Conservation (phyloP, 2,888 invertebrate genomes). For the Anagyrus pseudococci region DNA sequence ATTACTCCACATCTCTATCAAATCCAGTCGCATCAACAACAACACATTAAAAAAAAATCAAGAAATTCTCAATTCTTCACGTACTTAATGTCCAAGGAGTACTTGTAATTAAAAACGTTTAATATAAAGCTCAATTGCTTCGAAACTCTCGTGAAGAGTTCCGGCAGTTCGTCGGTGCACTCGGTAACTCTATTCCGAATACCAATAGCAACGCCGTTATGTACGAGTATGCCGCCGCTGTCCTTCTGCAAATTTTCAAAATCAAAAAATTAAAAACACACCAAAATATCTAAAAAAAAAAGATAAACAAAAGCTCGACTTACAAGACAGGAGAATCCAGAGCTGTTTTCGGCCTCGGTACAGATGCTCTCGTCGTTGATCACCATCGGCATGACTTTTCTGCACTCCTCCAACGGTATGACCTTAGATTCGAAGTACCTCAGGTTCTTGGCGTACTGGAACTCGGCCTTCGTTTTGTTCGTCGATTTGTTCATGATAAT, state of each 20-base stretch:
- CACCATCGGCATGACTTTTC: neutral
- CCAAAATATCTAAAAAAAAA: neutral
- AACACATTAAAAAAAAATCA: too few species aligned
- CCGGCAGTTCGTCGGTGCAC: slow-evolving; percentile 3
- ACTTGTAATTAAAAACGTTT: slow-evolving; percentile 13
- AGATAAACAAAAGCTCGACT: neutral
- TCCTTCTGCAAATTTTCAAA: slow-evolving; percentile 15
- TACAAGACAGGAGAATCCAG: slow-evolving; percentile 19
- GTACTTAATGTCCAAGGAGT: slow-evolving; percentile 10
- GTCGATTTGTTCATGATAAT: neutral
- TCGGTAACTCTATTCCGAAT: slow-evolving; percentile 16
- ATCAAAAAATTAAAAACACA: neutral
- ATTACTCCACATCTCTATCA: too few species aligned
- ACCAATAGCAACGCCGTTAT: slow-evolving; percentile 18
- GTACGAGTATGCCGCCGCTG: slow-evolving; percentile 24
- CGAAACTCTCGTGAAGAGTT: slow-evolving; percentile 22
- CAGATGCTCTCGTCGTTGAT: slow-evolving; percentile 15
- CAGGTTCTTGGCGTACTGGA: slow-evolving; percentile 15
- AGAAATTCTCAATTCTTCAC: too few species aligned
- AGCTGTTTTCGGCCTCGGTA: neutral
- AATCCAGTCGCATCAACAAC: too few species aligned
- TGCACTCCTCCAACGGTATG: slow-evolving; percentile 15
- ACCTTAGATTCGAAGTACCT: slow-evolving; percentile 20
- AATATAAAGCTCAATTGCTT: slow-evolving; percentile 10
- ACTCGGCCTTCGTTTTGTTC: neutral